Conservation (phyloP, 2,888 invertebrate genomes). For the Muscina levida region DNA sequence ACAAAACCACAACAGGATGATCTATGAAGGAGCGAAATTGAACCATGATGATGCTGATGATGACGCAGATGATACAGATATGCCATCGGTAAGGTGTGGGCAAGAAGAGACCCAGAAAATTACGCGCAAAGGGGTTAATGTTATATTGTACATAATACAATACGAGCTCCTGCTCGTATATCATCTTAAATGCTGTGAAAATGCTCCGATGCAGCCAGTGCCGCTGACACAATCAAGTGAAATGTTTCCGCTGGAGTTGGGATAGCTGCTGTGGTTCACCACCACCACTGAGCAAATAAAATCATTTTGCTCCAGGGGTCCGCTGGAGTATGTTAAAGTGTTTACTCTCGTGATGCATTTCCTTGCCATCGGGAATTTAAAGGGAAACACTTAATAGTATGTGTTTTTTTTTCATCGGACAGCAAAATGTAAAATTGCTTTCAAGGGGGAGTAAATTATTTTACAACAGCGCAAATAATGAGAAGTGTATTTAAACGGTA, state of each 20-base stretch:
- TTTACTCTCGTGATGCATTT: too few species aligned
- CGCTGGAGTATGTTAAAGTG: too few species aligned
- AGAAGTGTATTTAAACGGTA: too few species aligned
- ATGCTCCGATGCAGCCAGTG: background rate
- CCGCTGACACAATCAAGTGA: conserved; percentile 9
- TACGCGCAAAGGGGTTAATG: background rate
- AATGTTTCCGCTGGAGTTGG: background rate
- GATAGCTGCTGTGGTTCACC: background rate
- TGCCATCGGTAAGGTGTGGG: background rate
- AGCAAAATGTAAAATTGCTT: too few species aligned
- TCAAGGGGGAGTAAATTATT: too few species aligned
- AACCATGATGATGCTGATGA: background rate
- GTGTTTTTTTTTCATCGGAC: too few species aligned
- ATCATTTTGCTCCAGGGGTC: background rate
- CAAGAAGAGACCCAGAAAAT: background rate
- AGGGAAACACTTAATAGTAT: too few species aligned
- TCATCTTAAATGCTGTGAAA: background rate
- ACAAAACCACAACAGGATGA: background rate
- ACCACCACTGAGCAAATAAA: background rate
- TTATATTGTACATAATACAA: too few species aligned
- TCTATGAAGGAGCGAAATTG: background rate
- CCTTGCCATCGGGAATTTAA: too few species aligned
- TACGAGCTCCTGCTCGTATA: too few species aligned
- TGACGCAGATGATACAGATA: too few species aligned
- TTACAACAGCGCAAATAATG: too few species aligned